Evolutionary conservation across 2,113 vertebrate species (phyloP).

Genomic region (Oxyruncus cristatus): DNA sequence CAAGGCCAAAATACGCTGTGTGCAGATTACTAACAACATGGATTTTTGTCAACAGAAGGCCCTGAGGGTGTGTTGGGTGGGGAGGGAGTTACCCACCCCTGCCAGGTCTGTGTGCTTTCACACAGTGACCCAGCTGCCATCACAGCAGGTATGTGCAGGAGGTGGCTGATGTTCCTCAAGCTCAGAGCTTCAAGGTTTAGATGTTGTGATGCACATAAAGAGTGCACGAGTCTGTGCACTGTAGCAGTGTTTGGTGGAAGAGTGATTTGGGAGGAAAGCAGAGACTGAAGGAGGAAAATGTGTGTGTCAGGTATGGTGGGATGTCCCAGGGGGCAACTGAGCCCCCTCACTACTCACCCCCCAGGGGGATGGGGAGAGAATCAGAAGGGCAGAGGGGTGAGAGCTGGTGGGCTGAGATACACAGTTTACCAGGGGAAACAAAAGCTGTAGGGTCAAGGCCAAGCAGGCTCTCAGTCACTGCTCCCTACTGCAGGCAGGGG

Average conservation of each 20-base stretch:
- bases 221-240: background rate
- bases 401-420: background rate
- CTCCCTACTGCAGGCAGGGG: background rate
- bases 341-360: background rate
- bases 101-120: background rate
- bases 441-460: background rate
- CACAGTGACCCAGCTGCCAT: background rate
- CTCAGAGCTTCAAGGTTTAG: background rate
- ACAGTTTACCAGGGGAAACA: background rate
- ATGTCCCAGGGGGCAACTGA: background rate
- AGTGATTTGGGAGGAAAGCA: background rate
- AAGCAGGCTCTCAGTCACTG: no score
- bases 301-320: background rate
- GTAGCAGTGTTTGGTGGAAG: background rate
- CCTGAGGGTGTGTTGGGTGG: background rate
- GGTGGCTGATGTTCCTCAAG: background rate
- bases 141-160: background rate
- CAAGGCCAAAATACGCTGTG: rapidly evolving
- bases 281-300: background rate
- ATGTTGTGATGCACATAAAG: background rate
- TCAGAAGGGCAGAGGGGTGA: background rate
- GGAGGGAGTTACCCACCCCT: background rate
- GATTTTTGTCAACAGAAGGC: background rate
- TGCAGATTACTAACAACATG: rapidly evolving
- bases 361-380: background rate